Evolutionary conservation across 2,113 vertebrate genomes (phyloP).

Genomic region (Siphamia tubifer): DNA sequence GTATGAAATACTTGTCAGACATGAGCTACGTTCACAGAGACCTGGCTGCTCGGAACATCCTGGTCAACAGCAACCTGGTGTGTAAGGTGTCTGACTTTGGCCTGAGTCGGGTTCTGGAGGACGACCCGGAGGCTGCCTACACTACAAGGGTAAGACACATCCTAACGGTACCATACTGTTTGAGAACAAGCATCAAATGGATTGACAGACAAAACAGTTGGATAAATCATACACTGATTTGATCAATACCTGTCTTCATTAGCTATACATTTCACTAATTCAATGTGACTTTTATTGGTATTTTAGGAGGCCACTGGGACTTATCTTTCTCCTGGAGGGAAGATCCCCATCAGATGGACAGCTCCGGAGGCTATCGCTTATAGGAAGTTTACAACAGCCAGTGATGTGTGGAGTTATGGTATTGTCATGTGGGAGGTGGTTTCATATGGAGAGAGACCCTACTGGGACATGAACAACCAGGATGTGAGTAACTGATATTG

Average conservation of each 20-base stretch:
- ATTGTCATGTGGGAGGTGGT: slow-evolving; percentile 99
- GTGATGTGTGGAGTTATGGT: slow-evolving; percentile 95
- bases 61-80: slow-evolving; percentile 98
- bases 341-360: slow-evolving; percentile 98
- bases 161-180: too few species aligned
- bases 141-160: slow-evolving; percentile 90
- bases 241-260: not conserved
- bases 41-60: slow-evolving; percentile 93
- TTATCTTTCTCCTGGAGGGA: slow-evolving; percentile 88
- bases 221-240: not conserved
- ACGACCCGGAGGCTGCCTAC: slow-evolving; percentile 94
- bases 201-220: too few species aligned
- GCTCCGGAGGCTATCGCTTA: slow-evolving; percentile 95
- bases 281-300: not conserved
- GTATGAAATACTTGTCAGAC: slow-evolving; percentile 98
- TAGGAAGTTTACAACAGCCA: slow-evolving; percentile 94
- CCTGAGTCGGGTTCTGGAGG: slow-evolving; percentile 96
- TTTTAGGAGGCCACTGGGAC: slow-evolving; percentile 77
- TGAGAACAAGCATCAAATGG: too few species aligned
- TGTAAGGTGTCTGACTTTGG: slow-evolving; percentile 98
- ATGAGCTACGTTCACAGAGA: slow-evolving; percentile 98
- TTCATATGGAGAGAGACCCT: slow-evolving; percentile 95
- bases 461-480: slow-evolving; percentile 99
- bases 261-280: not conserved
- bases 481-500: slow-evolving; percentile 83